Base-by-base conservation (phyloP, 2,113 vertebrate species). In the Pteropus alecto region DNA sequence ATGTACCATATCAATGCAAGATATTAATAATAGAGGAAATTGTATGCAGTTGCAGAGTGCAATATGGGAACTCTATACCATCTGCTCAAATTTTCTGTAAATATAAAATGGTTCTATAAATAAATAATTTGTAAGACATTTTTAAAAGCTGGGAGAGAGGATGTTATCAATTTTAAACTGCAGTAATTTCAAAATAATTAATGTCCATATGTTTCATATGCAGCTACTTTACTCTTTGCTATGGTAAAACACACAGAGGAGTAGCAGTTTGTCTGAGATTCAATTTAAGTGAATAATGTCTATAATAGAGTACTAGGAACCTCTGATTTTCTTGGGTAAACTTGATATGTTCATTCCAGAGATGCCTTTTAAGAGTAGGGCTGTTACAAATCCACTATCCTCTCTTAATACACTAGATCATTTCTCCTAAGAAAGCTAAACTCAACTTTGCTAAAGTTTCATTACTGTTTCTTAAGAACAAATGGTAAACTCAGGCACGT, bases 181-280 rank as follows among this genome's bases (percentile, higher is more conserved):
- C 7, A 84, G 4, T 41, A 43, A 93, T 79, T 93, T 92, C 30
- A 82, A 96, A 88, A 78, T 68, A 93, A 96, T 91, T 46, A 63
- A 56, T 85, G 48, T 21, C 33, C 26, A 1, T 15, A 15, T 67
- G 1, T 79, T 87, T 93, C 63, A 41, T 51, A 81, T 88, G 51
- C 2, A 8, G 28, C 61, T 74, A 60, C 35, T 93, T 88, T 56
- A 83, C 67, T 76, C 58, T 90, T 77, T 61, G 73, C 43, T 58
- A 7, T 26, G 60, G 26, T 56, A 79, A 95, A 93, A 74, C 51
- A 90, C 71, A 93, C 63, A 94, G 71, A 78, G 38, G 61, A 78
- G 30, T 3, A 68, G 68, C 35, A 9, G 82, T 81, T 70, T 83
- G 51, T 46, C 61, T 33, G 43, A 60, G 28, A 38, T 84, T 93